phyloP scores from a whole-genome alignment of 1,140 invertebrate species.

The Drosophila lacteicornis region DNA sequence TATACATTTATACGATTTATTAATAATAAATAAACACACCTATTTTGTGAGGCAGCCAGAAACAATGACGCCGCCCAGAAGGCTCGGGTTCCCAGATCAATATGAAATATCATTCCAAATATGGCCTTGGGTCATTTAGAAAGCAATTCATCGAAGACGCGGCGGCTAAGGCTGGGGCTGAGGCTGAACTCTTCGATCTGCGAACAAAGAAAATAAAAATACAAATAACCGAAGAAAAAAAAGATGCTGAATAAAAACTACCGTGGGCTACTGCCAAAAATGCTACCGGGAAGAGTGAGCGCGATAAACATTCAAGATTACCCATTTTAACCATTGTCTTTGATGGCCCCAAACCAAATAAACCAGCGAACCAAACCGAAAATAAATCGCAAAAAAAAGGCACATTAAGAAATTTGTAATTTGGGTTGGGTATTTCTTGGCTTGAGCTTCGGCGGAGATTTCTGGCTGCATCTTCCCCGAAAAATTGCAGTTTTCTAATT shows the following conservation, averaged over 20 bases:
- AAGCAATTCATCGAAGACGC: constrained; percentile 73
- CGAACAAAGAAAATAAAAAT: constrained; percentile 43
- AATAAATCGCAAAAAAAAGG: constrained; percentile 10
- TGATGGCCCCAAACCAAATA: constrained; percentile 58
- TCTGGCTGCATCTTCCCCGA: constrained; percentile 32
- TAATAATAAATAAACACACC: constrained; percentile 56
- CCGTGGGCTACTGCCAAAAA: constrained; percentile 78
- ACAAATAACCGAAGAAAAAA: constrained; percentile 24
- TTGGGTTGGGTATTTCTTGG: constrained; percentile 66
- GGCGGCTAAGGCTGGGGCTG: not conserved
- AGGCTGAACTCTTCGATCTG: constrained; percentile 40
- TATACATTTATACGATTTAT: constrained; percentile 25
- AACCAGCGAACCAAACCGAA: constrained; percentile 20
- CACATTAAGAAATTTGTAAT: constrained; percentile 28
- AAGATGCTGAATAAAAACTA: constrained; percentile 61
- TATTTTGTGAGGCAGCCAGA: constrained; percentile 44
- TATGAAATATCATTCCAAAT: constrained; percentile 77
- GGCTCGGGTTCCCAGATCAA: constrained; percentile 52
- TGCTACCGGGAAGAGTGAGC: constrained; percentile 77
- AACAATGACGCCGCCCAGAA: constrained; percentile 36
- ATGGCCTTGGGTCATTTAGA: constrained; percentile 76
- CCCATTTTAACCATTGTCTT: constrained; percentile 77
- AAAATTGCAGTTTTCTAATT: constrained; percentile 53
- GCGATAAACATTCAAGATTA: constrained; percentile 72
- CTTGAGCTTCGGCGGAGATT: constrained; percentile 5